Evolutionary conservation across 2,797 vertebrate species (phyloP).

Genomic region (Ptychobarbus kaznakovi): DNA sequence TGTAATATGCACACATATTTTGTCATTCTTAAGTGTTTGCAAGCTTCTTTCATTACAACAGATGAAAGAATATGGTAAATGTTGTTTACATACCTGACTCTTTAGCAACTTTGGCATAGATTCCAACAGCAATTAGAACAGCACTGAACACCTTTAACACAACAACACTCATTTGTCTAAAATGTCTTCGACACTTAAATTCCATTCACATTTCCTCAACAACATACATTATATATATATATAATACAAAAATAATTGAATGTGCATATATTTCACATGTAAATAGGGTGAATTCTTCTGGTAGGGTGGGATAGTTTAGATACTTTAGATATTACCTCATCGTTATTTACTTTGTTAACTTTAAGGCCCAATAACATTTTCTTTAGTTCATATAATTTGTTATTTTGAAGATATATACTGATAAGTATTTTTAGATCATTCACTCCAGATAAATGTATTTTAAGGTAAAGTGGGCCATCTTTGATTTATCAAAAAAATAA

Average conservation of each 20-base stretch:
- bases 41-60: background rate
- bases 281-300: background rate
- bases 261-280: background rate
- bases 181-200: background rate
- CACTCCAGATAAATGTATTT: background rate
- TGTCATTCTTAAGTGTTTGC: background rate
- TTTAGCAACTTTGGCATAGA: conserved; percentile 80
- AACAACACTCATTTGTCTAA: background rate
- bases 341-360: background rate
- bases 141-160: conserved; percentile 76
- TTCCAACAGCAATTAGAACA: conserved; percentile 74
- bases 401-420: background rate
- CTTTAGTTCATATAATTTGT: background rate
- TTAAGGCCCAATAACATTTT: background rate
- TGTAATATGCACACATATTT: background rate
- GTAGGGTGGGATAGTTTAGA: background rate
- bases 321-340: background rate
- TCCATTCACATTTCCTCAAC: background rate
- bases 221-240: background rate
- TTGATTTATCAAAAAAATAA: too few species aligned
- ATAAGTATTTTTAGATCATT: background rate
- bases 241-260: background rate
- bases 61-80: background rate
- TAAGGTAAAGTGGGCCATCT: background rate
- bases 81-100: conserved; percentile 73